Evolutionary conservation across 2,113 vertebrate species (phyloP).

Genomic region (Garra rufa): DNA sequence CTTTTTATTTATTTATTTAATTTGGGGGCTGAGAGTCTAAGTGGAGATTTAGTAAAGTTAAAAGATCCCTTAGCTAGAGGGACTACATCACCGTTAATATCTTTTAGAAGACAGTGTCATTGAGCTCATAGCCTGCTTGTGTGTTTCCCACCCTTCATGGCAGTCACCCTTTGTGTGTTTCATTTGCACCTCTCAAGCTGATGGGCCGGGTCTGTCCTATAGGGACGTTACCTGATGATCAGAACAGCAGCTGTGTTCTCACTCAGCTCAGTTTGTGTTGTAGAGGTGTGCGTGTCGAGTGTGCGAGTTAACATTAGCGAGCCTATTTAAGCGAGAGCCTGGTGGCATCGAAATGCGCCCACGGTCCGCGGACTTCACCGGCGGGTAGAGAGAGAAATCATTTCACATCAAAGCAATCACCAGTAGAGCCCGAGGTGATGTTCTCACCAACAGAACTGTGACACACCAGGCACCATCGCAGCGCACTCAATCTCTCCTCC

Average conservation of each 20-base stretch:
- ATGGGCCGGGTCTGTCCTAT: constrained; percentile 55
- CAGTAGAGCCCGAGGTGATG: constrained; percentile 63
- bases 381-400: constrained; percentile 70
- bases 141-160: constrained; percentile 14
- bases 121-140: constrained; percentile 10
- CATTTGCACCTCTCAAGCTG: constrained; percentile 73
- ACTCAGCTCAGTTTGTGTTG: constrained; percentile 49
- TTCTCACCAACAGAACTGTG: constrained; percentile 72
- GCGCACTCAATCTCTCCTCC: constrained; percentile 35
- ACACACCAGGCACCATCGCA: constrained; percentile 51
- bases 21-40: neutral
- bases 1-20: too few relatives aligned
- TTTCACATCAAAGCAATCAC: constrained; percentile 78
- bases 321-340: constrained; percentile 39
- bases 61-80: constrained; percentile 1
- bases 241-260: constrained; percentile 65
- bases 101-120: neutral
- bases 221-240: constrained; percentile 59
- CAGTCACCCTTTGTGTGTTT: constrained; percentile 59
- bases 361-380: constrained; percentile 58
- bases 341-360: constrained; percentile 48
- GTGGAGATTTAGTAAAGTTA: neutral
- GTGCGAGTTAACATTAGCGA: constrained; percentile 47
- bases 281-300: constrained; percentile 26
- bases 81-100: neutral